Evolutionary conservation across 1,140 invertebrate genomes (phyloP).

Genomic region (Dendrolimus punctatus): DNA sequence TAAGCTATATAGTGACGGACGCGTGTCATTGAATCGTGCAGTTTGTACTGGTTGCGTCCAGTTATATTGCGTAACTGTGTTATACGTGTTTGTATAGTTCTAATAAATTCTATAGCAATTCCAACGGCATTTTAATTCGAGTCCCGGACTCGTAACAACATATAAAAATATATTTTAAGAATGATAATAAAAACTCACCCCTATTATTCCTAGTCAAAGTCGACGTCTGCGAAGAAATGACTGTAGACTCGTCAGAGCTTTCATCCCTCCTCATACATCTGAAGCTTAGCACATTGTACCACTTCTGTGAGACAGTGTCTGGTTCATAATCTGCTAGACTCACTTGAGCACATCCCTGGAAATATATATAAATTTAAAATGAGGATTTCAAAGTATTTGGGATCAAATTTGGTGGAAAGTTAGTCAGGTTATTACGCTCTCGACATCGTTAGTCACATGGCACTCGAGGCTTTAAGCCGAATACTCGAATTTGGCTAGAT

Average conservation of each 20-base stretch:
- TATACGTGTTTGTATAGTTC: too few species aligned
- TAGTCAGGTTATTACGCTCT: constrained; percentile 57
- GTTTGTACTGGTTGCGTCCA: too few species aligned
- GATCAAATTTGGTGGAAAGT: neutral
- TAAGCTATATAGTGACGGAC: too few species aligned
- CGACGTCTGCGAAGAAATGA: constrained; percentile 96
- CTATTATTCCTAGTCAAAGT: constrained; percentile 92
- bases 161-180: constrained; percentile 5
- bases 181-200: constrained; percentile 58
- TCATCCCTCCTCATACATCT: constrained; percentile 92
- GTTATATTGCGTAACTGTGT: too few species aligned
- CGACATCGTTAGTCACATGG: constrained; percentile 58
- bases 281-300: constrained; percentile 96
- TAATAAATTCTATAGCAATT: too few species aligned
- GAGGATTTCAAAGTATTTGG: neutral
- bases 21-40: too few species aligned
- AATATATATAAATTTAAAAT: constrained; percentile 3
- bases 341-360: constrained; percentile 94
- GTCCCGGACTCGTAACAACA: too few species aligned
- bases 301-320: constrained; percentile 85
- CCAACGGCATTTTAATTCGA: too few species aligned
- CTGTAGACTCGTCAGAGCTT: constrained; percentile 96
- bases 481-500: constrained; percentile 70
- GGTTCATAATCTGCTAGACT: constrained; percentile 95
- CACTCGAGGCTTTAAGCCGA: constrained; percentile 57